phyloP scores from a whole-genome alignment of 2,797 vertebrate genomes.

The Anas georgica region DNA sequence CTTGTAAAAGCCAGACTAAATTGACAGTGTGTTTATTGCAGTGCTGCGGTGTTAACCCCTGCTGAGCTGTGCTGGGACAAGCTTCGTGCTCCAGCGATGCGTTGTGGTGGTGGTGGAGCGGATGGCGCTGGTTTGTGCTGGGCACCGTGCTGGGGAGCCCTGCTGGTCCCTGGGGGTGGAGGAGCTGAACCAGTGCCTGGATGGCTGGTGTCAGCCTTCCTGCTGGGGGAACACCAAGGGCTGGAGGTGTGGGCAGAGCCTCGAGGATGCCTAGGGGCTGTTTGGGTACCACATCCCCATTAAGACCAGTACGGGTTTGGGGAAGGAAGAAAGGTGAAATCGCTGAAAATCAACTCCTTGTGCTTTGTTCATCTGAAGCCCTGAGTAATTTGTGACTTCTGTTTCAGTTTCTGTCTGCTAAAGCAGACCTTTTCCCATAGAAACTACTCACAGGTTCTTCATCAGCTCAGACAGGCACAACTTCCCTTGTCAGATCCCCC shows the following conservation, averaged over 20 bases:
- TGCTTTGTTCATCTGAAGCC: background rate
- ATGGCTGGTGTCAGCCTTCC: background rate
- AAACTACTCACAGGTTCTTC: conserved; percentile 42
- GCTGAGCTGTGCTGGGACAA: background rate
- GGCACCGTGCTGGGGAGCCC: background rate
- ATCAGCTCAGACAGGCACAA: conserved; percentile 26
- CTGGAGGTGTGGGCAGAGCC: background rate
- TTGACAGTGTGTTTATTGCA: background rate
- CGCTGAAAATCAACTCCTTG: background rate
- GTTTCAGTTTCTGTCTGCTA: background rate
- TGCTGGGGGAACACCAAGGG: background rate
- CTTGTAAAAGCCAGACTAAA: background rate
- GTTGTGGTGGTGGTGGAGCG: background rate
- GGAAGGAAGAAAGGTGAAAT: background rate
- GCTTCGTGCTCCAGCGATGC: fast-evolving
- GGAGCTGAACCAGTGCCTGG: background rate
- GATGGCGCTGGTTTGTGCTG: background rate
- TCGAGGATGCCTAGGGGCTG: background rate
- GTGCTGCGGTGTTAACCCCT: background rate
- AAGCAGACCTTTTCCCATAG: background rate
- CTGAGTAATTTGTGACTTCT: background rate
- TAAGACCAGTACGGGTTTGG: background rate
- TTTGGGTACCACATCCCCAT: background rate
- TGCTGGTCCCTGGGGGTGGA: background rate
- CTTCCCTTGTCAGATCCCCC: background rate